Conservation (phyloP, 2,113 vertebrate genomes). For the Mirza zaza region DNA sequence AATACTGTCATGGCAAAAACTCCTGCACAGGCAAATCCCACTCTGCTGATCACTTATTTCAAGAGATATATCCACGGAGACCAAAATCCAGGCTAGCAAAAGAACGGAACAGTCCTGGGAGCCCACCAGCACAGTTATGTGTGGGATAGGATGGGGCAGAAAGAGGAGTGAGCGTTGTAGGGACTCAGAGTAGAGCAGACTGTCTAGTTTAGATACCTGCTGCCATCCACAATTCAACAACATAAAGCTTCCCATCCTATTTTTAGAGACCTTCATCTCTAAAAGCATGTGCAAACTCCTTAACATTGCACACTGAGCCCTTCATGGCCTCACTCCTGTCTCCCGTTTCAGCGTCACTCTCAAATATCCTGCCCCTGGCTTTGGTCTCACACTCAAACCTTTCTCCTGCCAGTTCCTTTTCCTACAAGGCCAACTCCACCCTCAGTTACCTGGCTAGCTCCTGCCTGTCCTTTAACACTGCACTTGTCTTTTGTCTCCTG, state of each 20-base stretch:
- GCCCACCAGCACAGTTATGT: background rate
- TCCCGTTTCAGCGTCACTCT: background rate
- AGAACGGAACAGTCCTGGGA: background rate
- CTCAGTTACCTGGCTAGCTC: background rate
- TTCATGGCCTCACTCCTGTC: background rate
- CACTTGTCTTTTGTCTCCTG: background rate
- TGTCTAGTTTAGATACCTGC: background rate
- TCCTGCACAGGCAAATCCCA: background rate
- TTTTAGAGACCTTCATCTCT: background rate
- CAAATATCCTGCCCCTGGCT: background rate
- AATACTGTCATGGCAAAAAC: background rate
- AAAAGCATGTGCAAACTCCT: background rate
- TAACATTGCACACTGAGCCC: accelerated
- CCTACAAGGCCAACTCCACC: background rate
- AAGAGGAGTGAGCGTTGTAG: background rate
- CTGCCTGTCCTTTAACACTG: background rate
- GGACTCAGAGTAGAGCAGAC: background rate
- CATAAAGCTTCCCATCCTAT: background rate
- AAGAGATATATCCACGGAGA: background rate
- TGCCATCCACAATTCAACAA: background rate
- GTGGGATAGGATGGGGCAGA: accelerated
- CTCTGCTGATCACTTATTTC: background rate
- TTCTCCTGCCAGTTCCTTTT: background rate
- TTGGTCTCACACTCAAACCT: background rate
- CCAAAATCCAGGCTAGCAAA: background rate